Conservation (phyloP, 2,113 vertebrate genomes). For the Chroicocephalus ridibundus region DNA sequence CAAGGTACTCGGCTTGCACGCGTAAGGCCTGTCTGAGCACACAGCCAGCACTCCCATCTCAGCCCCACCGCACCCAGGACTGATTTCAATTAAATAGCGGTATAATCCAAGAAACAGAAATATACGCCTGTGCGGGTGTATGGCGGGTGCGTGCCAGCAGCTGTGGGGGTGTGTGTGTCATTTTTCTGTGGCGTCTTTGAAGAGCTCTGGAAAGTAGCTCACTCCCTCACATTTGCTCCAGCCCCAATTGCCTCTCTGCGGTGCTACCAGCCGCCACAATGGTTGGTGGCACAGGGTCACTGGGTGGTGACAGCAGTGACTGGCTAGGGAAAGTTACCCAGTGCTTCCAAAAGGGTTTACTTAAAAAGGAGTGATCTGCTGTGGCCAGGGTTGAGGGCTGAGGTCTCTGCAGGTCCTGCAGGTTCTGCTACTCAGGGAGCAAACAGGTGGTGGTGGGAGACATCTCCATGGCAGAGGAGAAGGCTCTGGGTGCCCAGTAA, state of each 20-base stretch:
- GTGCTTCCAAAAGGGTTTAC: neutral
- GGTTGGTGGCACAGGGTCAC: neutral
- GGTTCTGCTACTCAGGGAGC: neutral
- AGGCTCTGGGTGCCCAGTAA: neutral
- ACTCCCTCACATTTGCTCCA: neutral
- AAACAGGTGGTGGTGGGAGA: neutral
- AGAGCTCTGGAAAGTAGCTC: neutral
- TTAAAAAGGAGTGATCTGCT: neutral
- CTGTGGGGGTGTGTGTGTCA: accelerated
- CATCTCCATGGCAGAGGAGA: neutral
- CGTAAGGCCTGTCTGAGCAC: neutral
- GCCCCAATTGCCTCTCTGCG: accelerated
- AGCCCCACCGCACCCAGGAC: neutral
- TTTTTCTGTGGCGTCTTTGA: accelerated
- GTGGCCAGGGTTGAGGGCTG: accelerated
- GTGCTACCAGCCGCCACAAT: neutral
- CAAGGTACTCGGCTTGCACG: accelerated
- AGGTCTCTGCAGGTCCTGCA: neutral
- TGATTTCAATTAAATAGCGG: neutral
- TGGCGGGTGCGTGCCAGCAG: accelerated
- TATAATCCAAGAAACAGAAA: neutral
- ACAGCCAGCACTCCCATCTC: neutral
- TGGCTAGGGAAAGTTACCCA: neutral
- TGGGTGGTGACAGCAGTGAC: neutral
- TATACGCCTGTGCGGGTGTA: accelerated